phyloP scores from a whole-genome alignment of 1,140 invertebrate genomes.

The Oryzaephilus surinamensis region DNA sequence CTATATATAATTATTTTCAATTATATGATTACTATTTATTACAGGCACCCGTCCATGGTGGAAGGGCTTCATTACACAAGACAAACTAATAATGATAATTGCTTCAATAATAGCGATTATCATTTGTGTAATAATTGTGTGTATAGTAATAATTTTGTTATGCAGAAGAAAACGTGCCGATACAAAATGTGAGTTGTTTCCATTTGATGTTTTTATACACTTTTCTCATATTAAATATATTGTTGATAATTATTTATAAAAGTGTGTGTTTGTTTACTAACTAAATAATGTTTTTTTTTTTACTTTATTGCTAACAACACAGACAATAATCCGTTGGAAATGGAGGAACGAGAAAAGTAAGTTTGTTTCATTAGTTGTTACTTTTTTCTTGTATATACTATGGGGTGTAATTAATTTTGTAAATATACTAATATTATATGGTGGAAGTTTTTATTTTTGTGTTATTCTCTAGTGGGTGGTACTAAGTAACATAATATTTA shows the following conservation, averaged over 20 bases:
- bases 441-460: constrained; percentile 11
- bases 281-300: constrained; percentile 36
- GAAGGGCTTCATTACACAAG: constrained; percentile 58
- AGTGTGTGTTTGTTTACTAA: no score
- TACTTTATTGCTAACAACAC: constrained; percentile 38
- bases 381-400: neutral
- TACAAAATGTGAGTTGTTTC: constrained; percentile 71
- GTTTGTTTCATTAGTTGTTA: constrained; percentile 28
- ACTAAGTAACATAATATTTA: no score
- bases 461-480: no score
- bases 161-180: constrained; percentile 66
- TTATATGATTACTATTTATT: constrained; percentile 11
- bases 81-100: constrained; percentile 65
- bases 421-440: constrained; percentile 6
- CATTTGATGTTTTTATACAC: neutral
- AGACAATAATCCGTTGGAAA: constrained; percentile 68
- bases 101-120: constrained; percentile 63
- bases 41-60: constrained; percentile 51
- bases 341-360: constrained; percentile 79
- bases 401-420: neutral
- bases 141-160: constrained; percentile 71
- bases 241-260: no score
- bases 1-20: no score
- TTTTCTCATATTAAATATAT: neutral
- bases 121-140: constrained; percentile 67